A percentile compares a stretch with the other conserved stretches of the same genome.
phyloP scores from a whole-genome alignment of 2,888 invertebrate species.

The Nemotelus nigrinus region DNA sequence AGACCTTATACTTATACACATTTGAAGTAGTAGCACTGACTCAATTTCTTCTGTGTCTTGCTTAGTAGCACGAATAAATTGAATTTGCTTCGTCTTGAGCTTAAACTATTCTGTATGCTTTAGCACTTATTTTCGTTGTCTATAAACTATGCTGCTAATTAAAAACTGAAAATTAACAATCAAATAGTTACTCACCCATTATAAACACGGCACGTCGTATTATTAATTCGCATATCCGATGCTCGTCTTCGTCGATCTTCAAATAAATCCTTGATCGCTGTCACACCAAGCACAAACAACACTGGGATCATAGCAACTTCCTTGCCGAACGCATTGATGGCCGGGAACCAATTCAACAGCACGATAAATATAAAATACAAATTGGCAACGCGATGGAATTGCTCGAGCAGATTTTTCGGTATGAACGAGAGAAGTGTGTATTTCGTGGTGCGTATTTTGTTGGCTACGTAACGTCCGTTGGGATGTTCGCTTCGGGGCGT shows the following conservation, averaged over 20 bases:
- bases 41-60: too few species aligned
- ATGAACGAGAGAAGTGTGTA: slow-evolving; percentile 93
- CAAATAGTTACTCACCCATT: slow-evolving; percentile 75
- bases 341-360: slow-evolving; percentile 94
- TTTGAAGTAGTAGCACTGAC: too few species aligned
- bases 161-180: too few species aligned
- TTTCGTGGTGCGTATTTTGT: slow-evolving; percentile 92
- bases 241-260: slow-evolving; percentile 90
- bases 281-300: slow-evolving; percentile 92
- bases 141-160: too few species aligned
- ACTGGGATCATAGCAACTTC: slow-evolving; percentile 96
- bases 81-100: too few species aligned
- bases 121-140: too few species aligned
- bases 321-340: slow-evolving; percentile 93
- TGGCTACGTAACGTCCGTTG: slow-evolving; percentile 82
- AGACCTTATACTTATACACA: too few species aligned
- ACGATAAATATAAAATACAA: slow-evolving; percentile 98
- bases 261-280: slow-evolving; percentile 93
- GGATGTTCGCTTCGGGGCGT: slow-evolving; percentile 84
- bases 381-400: slow-evolving; percentile 97
- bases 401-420: slow-evolving; percentile 95
- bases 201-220: slow-evolving; percentile 90
- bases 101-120: too few species aligned
- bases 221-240: slow-evolving; percentile 94
- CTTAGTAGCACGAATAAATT: too few species aligned